Conservation (phyloP, 2,113 vertebrate species). For the Regulus satrapa region DNA sequence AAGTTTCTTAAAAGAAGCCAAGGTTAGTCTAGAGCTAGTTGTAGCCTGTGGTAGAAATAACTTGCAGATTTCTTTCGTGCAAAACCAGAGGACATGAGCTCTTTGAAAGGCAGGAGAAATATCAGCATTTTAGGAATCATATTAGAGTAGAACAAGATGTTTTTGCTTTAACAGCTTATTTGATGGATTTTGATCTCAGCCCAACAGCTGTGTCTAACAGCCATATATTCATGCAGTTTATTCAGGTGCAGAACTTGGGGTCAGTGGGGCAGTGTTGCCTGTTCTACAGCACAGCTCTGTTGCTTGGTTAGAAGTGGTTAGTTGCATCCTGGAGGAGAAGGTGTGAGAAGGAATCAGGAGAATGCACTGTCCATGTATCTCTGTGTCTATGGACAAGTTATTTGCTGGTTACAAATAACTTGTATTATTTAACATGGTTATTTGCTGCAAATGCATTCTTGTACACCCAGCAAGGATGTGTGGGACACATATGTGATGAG, state of each 20-base stretch:
- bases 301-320: neutral
- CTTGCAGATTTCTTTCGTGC: neutral
- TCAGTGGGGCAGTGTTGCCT: neutral
- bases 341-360: neutral
- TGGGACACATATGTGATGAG: fast-evolving
- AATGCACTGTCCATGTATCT: neutral
- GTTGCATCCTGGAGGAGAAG: neutral
- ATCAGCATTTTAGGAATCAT: neutral
- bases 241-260: neutral
- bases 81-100: neutral
- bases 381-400: neutral
- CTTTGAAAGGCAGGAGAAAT: neutral
- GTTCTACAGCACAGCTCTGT: neutral
- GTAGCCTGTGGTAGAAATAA: neutral
- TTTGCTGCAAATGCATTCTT: neutral
- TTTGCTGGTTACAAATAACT: no score
- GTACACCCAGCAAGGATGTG: neutral
- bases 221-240: neutral
- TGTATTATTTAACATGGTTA: fast-evolving
- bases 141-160: neutral
- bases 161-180: neutral
- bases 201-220: neutral
- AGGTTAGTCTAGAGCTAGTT: neutral
- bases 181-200: neutral
- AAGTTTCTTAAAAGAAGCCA: neutral